Evolutionary conservation across 2,113 vertebrate species (phyloP), one percentile per base, ranked within the genome.

Genomic region (Leuciscus idus): DNA sequence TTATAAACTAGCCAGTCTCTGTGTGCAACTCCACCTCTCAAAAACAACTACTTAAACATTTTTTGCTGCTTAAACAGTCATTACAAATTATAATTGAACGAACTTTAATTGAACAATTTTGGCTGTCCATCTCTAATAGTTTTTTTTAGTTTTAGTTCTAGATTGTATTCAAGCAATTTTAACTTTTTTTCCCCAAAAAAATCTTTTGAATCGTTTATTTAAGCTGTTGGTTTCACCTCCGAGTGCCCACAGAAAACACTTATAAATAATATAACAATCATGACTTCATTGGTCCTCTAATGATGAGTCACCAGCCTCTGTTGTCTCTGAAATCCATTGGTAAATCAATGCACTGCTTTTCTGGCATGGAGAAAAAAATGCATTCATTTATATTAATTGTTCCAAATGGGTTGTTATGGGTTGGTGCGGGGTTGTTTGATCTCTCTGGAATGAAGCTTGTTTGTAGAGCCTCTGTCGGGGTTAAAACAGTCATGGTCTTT

Each of bases 401-500:
- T 85, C 19, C 61, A 77, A 88, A 74, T 85, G n/a, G 23, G 23
- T 46, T 21, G 8, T 55, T 62, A 74, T 59, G n/a, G 23, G 23
- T 46, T 21, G 5, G 76, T 62, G 50, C 21, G 79, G 68, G 57
- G 68, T 74, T 46, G 39, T 74, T 74, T 74, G 72, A 74, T 26
- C 72, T 74, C 36, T 74, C 83, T 75, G 70, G 52, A 80, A 80
- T 73, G 79, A n/a, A 57, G 66, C 9, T 13, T 85, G 83, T 57
- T 76, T 85, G 84, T 79, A 88, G n/a, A 73, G 12, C 68, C 39
- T 82, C 78, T 2, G 15, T 48, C 0, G 9, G 57, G 70, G 87
- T 85, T 82, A 81, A 75, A 85, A 59, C 46, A 72, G 62, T 48
- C 0, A 30, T 52, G 74, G 59, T 87, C 81, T 78, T 86, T 83